Base-by-base conservation (phyloP, 2,113 vertebrate species). In the Chascanopsetta lugubris region DNA sequence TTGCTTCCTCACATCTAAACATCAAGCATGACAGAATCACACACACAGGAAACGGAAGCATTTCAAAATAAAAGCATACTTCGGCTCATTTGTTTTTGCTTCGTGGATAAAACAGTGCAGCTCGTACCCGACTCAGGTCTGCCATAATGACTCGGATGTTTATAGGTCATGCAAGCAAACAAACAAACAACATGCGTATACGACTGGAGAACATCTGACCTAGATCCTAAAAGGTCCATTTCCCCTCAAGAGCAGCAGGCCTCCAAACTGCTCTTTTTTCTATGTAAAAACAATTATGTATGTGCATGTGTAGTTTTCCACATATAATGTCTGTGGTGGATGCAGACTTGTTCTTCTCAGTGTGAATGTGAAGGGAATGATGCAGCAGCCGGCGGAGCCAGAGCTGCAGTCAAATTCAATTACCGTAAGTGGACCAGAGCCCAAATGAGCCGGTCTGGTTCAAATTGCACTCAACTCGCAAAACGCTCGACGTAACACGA, bases 341-440 rank as follows among this genome's bases (percentile, higher is more conserved):
- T 53, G 27, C 65, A 62, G 50, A 24, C 40, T 57, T 68, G 57
- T 72, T 77, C 48, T 60, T 50, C 56, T 77, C 51, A 53, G 70
- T 53, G 69, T 67, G 53, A 80, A 68, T 65, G 61, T 64, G 45
- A 62, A 76, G 46, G 60, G 25, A 78, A 55, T 53, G 49, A 58
- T 72, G 58, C 21, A 56, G 82, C 67, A 68, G 64, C 60, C 62
- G 34, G 45, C n/a, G 0, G 15, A 63, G 64, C 47, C 56, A 73
- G 55, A 42, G 27, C 55, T 26, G 22, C 34, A 88, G 77, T 87
- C 87, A 79, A 88, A 82, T 91, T 88, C 58, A 91, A 89, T 91
- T 90, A 90, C 61, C 34, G 65, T 63, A 89, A 87, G 80, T 79
- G 81, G 74, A 81, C 64, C 67, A 65, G 77, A 82, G 57, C 84